Evolutionary conservation across 2,888 invertebrate species (phyloP), one percentile per base, ranked within the genome.

Genomic region (Nemoura dubitans): DNA sequence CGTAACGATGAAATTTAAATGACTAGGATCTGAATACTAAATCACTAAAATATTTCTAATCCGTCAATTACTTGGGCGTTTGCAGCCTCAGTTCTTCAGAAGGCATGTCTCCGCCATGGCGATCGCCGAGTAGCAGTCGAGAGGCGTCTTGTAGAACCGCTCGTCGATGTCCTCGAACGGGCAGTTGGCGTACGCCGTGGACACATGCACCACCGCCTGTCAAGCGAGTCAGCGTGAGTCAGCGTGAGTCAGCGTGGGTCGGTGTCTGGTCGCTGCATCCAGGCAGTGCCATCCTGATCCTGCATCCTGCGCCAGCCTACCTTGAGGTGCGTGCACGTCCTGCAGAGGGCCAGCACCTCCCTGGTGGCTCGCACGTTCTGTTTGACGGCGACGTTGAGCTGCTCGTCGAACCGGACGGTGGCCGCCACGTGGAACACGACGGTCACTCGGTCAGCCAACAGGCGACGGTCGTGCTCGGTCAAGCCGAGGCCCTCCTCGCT

Each of bases 121-220:
- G 27, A 76, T 84, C 28, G 76, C 76, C 14, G 0, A 27, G 84
- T 93, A 93, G 87, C 92, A 92, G 86, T 92, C 92, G 0, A 93
- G 91, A 0, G 93, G 91, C 88, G 93, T 93, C 0, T 92, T 92
- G 90, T 96, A 96, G 89, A 96, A 94, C 86, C 92, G 91, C 90
- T 96, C 96, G 30, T 95, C 94, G 7, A 96, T 94, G 88, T 93
- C 93, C 10, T 91, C 89, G 42, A 92, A 90, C 89, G 94, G 93
- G 87, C 96, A 96, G 91, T 97, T 96, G 0, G 96, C 95, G 90
- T 96, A 97, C 0, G 96, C 97, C 0, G 97, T 97, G 0, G 96
- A 96, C 85, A 97, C 95, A 91, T 97, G 96, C 89, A 97, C 94
- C 42, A 95, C 89, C 0, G 94, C 93, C 95, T 95, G 91, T 14